A percentile compares a stretch with the other conserved stretches of the same genome.
Conservation (phyloP, 2,113 vertebrate species). For the Pholis gunnellus region DNA sequence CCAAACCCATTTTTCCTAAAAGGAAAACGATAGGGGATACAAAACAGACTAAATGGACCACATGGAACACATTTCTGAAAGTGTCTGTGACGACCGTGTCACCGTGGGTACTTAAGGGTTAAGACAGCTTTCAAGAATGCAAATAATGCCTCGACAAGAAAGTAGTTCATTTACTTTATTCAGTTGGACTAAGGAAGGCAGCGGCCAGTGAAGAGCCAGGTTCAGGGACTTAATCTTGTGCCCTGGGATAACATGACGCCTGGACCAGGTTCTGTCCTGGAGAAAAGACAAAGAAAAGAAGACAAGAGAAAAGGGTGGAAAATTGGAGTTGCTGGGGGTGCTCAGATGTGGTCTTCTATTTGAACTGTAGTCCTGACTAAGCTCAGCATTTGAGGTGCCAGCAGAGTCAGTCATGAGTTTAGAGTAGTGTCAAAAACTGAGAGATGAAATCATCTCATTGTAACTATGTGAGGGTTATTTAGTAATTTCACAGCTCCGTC, state of each 20-base stretch:
- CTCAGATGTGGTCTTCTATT: not conserved
- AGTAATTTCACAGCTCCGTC: conserved; percentile 29
- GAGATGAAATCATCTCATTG: no score
- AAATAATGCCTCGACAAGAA: not conserved
- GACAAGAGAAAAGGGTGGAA: not conserved
- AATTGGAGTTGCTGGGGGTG: not conserved
- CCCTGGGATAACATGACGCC: not conserved
- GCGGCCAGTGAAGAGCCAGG: not conserved
- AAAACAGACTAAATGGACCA: no score
- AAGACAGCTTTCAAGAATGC: not conserved
- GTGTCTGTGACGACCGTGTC: no score
- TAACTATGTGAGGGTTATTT: no score
- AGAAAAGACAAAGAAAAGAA: not conserved
- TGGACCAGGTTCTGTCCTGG: not conserved
- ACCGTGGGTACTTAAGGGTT: no score
- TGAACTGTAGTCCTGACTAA: not conserved
- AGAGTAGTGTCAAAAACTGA: no score
- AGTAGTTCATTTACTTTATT: not conserved
- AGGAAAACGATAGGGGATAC: no score
- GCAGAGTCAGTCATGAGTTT: no score
- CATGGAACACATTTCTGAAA: no score
- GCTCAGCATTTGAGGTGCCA: no score
- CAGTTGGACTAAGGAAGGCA: not conserved
- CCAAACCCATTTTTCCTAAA: no score
- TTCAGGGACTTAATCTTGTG: not conserved